phyloP scores from a whole-genome alignment of 2,797 vertebrate species.

The Eremophila alpestris region DNA sequence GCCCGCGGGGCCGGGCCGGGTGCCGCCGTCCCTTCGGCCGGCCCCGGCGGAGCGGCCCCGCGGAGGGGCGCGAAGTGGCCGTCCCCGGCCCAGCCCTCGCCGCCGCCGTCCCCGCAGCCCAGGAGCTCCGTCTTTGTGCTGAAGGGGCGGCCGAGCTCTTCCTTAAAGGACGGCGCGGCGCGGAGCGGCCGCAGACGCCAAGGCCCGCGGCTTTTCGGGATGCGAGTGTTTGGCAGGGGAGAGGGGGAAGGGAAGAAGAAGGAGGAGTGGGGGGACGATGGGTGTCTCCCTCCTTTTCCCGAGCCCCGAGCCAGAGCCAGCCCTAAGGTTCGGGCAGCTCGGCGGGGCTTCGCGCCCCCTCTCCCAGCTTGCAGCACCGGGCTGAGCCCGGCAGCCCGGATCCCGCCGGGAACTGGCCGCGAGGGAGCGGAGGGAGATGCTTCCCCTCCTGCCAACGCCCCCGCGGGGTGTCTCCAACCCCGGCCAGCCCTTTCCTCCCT shows the following conservation, averaged over 20 bases:
- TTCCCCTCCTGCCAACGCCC: neutral
- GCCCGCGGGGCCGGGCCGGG: neutral
- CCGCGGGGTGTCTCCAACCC: neutral
- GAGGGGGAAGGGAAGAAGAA: neutral
- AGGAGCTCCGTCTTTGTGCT: conserved; percentile 12
- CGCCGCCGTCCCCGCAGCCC: neutral
- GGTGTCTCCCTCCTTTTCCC: neutral
- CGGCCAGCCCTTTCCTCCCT: neutral
- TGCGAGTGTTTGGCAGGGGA: neutral
- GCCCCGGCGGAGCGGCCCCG: neutral
- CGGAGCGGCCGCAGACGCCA: neutral
- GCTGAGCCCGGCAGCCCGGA: neutral
- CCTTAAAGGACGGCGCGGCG: neutral
- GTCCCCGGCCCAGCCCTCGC: neutral
- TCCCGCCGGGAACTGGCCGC: neutral
- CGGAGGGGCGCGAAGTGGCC: neutral
- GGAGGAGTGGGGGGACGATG: neutral
- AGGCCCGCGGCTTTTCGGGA: neutral
- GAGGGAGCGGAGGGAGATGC: neutral
- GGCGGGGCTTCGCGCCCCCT: neutral
- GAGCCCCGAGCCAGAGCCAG: neutral
- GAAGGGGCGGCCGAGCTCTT: neutral
- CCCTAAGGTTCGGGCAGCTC: neutral
- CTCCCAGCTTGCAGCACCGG: neutral
- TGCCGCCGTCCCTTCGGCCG: neutral